phyloP scores from a whole-genome alignment of 2,797 vertebrate genomes.

The Paguma larvata region DNA sequence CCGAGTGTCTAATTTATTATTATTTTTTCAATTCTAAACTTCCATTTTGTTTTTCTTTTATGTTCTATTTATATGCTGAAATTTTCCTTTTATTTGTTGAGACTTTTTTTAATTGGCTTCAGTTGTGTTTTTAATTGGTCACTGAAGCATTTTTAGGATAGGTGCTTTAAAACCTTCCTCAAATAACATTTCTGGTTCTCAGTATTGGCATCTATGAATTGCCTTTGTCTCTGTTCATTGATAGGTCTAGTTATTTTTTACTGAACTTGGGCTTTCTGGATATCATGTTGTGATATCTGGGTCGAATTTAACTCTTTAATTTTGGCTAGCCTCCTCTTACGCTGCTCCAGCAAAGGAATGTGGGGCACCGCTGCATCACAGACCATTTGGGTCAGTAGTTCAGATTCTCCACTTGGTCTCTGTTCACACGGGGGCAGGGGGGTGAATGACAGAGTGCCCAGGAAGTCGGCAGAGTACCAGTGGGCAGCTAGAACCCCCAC shows the following conservation, averaged over 20 bases:
- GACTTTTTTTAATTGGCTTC: not conserved
- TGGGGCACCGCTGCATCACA: not conserved
- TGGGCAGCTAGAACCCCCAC: not conserved
- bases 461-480: not conserved
- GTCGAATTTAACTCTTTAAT: not conserved
- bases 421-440: not conserved
- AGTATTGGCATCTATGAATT: not conserved
- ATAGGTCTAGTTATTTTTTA: not conserved
- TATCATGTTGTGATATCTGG: not conserved
- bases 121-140: not conserved
- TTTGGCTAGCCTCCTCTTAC: not conserved
- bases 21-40: constrained; percentile 10
- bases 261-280: not conserved
- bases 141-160: not conserved
- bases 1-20: not conserved
- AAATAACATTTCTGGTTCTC: not conserved
- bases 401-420: not conserved
- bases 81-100: not conserved
- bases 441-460: not conserved
- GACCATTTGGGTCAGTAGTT: not conserved
- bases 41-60: not conserved
- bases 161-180: not conserved
- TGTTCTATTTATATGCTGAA: not conserved
- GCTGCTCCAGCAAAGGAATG: not conserved
- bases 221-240: not conserved